Base-by-base conservation (phyloP, 2,797 vertebrate species). In the Nannoperca australis region DNA sequence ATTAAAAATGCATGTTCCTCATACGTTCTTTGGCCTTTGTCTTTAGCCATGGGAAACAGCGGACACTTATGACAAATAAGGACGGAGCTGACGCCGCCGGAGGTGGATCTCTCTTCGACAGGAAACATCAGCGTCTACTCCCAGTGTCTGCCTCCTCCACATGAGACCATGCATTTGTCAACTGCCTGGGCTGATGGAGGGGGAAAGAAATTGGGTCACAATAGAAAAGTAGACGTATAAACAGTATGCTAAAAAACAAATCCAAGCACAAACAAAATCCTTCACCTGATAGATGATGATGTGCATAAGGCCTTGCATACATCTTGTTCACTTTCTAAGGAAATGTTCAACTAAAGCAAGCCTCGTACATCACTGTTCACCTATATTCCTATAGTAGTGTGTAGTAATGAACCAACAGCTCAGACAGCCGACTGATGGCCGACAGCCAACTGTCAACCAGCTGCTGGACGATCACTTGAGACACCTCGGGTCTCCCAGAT, bases 1-100 rank as follows among this genome's bases (percentile, higher is more conserved):
- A 94, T 94, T 94, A 94, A 95, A 94, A 94, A 95, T 95, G 93
- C 89, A 94, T 93, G 92, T 88, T 87, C 73, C 90, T 88, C 86
- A 70, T 91, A 65, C 71, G 78, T 93, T 93, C 75, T 60, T 75
- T 94, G 91, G 93, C 92, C 94, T 93, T 92, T 92, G 91, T 91
- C 87, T 90, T 84, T 60, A 81, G 88, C 90, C 89, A 83, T 71
- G 88, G 89, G 91, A 90, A 88, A 89, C 84, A 68, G 81, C 74
- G 65, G 90, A 90, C 93, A 87, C 91, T 88, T 87, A 86, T 93
- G 91, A 94, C 93, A 93, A 94, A 92, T 92, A 91, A 92, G 92
- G 88, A 90, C 87, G 63, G 67, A 15, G 86, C 82, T 62, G 79
- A 85, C 12, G 80, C 72, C 7, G 91, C 90, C 91, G 15, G 85